Evolutionary conservation across 2,113 vertebrate genomes (phyloP), one percentile per base, ranked within the genome.

Genomic region (Dolichotis patagonum): DNA sequence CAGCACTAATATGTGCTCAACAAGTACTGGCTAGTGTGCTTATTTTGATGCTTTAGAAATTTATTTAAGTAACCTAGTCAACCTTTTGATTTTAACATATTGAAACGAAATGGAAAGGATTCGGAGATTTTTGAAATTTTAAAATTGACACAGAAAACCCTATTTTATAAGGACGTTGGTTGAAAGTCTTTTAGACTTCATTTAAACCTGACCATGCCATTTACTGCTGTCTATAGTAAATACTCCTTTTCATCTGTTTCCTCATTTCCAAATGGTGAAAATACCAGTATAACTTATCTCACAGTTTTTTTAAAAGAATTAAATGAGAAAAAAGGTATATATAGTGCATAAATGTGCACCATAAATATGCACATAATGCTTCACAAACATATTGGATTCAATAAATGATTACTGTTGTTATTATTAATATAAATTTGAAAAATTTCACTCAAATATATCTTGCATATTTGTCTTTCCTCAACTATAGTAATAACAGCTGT

Each of bases 401-500:
- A 88, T 9, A 95, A 86, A 88, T 58, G 10, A 54, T 73, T 41
- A 80, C 17, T 56, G 19, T 43, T 71, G 19, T 77, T 93, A 80
- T 75, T 87, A 46, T 83, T 85, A 90, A 63, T 85, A 49, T 65
- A 69, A 75, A 69, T 92, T 83, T 71, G 26, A 89, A 93, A 38
- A 4, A 58, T 95, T 89, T 88, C 20, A 84, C 52, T 52, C 52
- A 88, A 62, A 84, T 38, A 20, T 46, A 96, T 5, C 32, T 0
- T 87, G 69, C 86, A 67, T 54, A 26, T 1, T 84, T 52, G 8
- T 93, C 4, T 92, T 30, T 93, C 46, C n/a, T 19, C 49, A 30
- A 26, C 22, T 75, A 32, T 46, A 30, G 28, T 62, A 89, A 49
- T 28, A 86, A 32, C 87, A 86, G 9, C 10, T 87, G 14, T 84